A percentile compares a stretch with the other conserved stretches of the same genome.
These are phyloP conservation scores for Threskiornis aethiopicus DNA, from an alignment of 2,797 vertebrate genomes.

Conservation along the genomic window DNA sequence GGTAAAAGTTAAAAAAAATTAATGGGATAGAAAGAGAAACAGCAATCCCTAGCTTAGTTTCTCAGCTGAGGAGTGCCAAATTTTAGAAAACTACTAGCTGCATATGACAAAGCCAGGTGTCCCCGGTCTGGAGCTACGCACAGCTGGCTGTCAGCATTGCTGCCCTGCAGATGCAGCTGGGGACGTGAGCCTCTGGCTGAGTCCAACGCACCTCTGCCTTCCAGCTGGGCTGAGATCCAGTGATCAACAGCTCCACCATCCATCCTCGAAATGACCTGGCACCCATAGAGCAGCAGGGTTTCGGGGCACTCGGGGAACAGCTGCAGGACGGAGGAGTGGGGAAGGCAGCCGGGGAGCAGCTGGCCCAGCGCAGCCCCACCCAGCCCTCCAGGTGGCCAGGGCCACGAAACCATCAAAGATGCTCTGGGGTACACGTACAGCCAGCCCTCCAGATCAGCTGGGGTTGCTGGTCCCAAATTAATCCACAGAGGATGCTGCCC, in stretches of 20 bases:
- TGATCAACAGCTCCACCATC: neutral
- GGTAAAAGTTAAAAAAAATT: neutral
- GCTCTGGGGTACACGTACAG: fast-evolving
- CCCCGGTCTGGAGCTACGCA: fast-evolving
- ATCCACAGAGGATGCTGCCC: slow-evolving; percentile 33
- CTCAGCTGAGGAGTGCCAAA: neutral
- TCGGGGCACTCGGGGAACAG: neutral
- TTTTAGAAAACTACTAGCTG: neutral
- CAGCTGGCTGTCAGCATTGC: neutral
- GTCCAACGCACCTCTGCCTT: neutral
- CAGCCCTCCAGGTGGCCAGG: neutral
- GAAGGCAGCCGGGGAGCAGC: neutral
- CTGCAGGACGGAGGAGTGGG: fast-evolving
- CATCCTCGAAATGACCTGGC: fast-evolving
- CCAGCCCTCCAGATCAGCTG: neutral
- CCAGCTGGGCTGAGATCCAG: neutral
- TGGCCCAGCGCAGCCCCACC: neutral
- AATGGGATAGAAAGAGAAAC: neutral
- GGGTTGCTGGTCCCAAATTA: neutral
- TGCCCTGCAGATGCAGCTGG: neutral
- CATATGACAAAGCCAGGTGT: neutral
- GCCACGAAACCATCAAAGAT: neutral
- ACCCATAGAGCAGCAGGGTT: neutral
- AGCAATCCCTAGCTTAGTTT: neutral
- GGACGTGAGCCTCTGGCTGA: neutral